These are phyloP conservation scores for Cossypha polioptera DNA, from an alignment of 2,797 vertebrate genomes.

Conservation along the genomic window DNA sequence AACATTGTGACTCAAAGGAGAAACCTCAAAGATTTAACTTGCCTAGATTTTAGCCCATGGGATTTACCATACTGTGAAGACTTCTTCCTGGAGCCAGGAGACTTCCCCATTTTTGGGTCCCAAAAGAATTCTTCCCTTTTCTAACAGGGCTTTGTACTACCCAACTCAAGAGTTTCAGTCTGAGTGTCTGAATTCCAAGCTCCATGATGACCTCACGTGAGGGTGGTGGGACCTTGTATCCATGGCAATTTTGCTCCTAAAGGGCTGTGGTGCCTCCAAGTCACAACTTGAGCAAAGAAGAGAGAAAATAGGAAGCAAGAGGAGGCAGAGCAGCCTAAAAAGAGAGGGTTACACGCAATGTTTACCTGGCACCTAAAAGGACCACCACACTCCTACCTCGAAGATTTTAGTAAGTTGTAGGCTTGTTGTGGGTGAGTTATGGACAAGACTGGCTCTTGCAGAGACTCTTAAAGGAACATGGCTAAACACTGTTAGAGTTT, in stretches of 20 bases:
- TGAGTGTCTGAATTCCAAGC: background rate
- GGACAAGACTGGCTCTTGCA: background rate
- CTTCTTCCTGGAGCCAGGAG: background rate
- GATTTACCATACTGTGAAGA: background rate
- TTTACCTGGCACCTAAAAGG: background rate
- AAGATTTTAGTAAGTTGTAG: background rate
- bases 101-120: background rate
- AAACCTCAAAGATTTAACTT: background rate
- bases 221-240: background rate
- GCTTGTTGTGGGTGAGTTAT: background rate
- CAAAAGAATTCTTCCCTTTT: background rate
- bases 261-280: accelerated
- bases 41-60: background rate
- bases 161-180: background rate
- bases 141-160: background rate
- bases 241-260: too few species aligned
- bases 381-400: background rate
- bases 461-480: background rate
- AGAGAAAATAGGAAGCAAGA: background rate
- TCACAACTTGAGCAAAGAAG: background rate
- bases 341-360: background rate
- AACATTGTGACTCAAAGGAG: background rate
- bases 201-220: accelerated
- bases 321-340: background rate
- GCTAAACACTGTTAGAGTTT: background rate